These are phyloP conservation scores for Syndactyla subalaris DNA, from an alignment of 2,797 vertebrate species.

Conservation along the genomic window DNA sequence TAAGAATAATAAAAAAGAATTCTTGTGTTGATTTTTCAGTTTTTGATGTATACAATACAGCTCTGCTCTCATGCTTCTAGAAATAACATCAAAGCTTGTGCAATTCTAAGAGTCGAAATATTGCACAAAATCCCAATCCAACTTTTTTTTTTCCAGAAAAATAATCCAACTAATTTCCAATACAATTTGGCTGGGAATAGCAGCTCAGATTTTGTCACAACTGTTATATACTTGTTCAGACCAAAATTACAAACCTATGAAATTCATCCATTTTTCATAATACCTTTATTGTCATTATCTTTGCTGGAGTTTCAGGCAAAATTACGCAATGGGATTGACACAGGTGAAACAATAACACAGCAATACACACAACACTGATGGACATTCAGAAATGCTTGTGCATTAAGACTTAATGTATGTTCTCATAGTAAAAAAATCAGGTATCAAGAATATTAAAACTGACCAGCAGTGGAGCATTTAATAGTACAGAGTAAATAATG, in stretches of 20 bases:
- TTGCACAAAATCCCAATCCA: not conserved
- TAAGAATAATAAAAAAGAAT: not conserved
- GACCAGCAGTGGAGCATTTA: not conserved
- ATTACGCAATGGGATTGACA: not conserved
- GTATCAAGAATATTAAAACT: not conserved
- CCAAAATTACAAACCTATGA: not conserved
- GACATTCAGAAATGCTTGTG: not conserved
- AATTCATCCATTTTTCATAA: not conserved
- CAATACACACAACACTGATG: not conserved
- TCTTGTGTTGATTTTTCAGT: not conserved
- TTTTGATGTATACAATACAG: not conserved
- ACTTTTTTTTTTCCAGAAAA: not conserved
- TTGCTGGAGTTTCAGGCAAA: not conserved
- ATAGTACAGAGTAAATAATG: not conserved
- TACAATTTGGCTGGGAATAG: not conserved
- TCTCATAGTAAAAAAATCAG: not conserved
- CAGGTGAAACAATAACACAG: not conserved
- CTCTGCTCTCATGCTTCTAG: not conserved
- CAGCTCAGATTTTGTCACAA: not conserved
- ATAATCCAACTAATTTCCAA: not conserved
- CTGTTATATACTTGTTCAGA: not conserved
- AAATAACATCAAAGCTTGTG: not conserved
- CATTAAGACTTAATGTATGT: not conserved
- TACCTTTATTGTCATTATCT: not conserved
- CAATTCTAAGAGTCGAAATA: not conserved